Conservation (phyloP, 2,888 invertebrate species). For the Agrilus mali region DNA sequence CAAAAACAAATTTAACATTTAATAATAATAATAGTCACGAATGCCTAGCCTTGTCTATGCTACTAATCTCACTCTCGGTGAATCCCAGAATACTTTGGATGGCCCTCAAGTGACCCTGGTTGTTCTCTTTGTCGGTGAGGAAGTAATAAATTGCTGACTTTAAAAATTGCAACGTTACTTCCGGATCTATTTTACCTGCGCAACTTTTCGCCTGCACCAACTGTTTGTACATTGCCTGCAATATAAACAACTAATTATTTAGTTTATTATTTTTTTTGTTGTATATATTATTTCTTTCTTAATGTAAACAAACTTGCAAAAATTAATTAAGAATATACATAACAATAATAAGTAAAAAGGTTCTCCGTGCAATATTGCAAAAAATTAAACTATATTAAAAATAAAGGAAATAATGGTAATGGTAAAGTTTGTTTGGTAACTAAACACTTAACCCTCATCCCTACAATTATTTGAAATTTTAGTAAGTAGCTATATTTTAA, state of each 20-base stretch:
- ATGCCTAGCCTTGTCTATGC: conserved; percentile 59
- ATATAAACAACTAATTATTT: conserved; percentile 11
- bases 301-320: background rate
- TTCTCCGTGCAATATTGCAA: too few relatives aligned
- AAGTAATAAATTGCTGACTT: conserved; percentile 91
- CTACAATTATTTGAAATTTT: too few relatives aligned
- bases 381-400: too few relatives aligned
- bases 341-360: too few relatives aligned
- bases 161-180: conserved; percentile 81
- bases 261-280: background rate
- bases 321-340: background rate
- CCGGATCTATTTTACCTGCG: conserved; percentile 70
- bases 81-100: conserved; percentile 87
- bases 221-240: conserved; percentile 76
- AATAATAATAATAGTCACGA: conserved; percentile 13
- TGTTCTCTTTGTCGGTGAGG: conserved; percentile 79
- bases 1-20: too few relatives aligned
- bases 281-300: too few relatives aligned
- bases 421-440: too few relatives aligned
- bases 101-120: conserved; percentile 75
- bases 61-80: conserved; percentile 65
- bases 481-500: too few relatives aligned
- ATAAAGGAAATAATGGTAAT: too few relatives aligned
- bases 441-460: too few relatives aligned
- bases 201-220: conserved; percentile 60